These are phyloP conservation scores for Antheraea mylitta DNA, from an alignment of 1,140 invertebrate species.

Conservation along the genomic window DNA sequence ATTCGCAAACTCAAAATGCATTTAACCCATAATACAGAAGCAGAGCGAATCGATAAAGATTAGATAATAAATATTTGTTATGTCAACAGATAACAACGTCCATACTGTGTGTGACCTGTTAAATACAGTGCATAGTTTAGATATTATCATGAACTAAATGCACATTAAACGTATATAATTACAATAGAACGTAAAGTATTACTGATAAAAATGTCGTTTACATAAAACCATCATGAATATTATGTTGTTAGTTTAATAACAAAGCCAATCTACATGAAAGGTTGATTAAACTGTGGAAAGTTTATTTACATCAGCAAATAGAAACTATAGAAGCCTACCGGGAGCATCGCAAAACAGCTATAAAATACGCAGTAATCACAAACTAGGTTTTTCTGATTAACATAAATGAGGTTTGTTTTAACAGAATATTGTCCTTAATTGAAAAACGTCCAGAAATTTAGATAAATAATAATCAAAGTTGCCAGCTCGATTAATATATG, in stretches of 20 bases:
- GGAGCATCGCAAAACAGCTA: background rate
- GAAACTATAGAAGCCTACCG: background rate
- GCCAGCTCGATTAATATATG: too few species aligned
- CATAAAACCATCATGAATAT: background rate
- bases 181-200: background rate
- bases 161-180: background rate
- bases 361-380: background rate
- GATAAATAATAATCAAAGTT: too few species aligned
- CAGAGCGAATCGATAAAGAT: constrained; percentile 10
- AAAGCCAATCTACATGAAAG: background rate
- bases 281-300: background rate
- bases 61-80: constrained; percentile 12
- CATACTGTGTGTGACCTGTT: background rate
- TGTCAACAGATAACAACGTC: constrained; percentile 6
- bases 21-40: background rate
- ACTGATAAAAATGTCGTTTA: background rate
- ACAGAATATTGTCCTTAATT: too few species aligned
- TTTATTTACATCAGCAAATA: background rate
- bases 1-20: background rate
- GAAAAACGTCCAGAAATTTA: too few species aligned
- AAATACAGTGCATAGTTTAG: background rate
- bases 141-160: background rate
- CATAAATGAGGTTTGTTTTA: background rate
- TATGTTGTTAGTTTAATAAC: background rate
- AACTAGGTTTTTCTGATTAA: background rate